Base-by-base conservation (phyloP, 1,140 invertebrate species). In the Drosophila trapezifrons region DNA sequence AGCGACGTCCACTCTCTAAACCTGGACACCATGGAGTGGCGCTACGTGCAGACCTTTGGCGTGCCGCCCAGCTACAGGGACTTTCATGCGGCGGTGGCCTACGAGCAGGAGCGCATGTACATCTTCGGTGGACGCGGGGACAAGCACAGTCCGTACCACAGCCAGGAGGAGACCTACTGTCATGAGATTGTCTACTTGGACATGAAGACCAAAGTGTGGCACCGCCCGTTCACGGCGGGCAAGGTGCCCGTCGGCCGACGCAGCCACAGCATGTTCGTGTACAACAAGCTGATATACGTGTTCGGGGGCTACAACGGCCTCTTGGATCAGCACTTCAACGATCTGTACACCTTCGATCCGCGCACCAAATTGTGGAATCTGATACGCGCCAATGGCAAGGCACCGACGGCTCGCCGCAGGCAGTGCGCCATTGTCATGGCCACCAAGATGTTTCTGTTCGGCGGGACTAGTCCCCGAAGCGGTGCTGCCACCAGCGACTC, bases 291-390 rank as follows among this genome's bases (percentile, higher is more conserved):
- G 75, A 94, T 98, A 91, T 97, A 96, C 81, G 95, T 98, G 47
- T 98, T 98, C 93, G 97, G 97, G 38, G 97, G 97, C 10, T 98
- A 96, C 87, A 97, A 97, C 93, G 96, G 96, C 6, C 92, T 95
- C 17, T 83, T 93, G 37, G 94, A 96, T 72, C 92, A 93, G 54
- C 97, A 98, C 92, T 98, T 95, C 85, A 96, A 97, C 93, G 97
- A 98, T 93, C 91, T 98, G 37, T 95, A 95, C 82, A 94, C 94
- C 83, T 98, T 95, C 93, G 93, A 94, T 92, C 93, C 95, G 80
- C 92, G 91, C 55, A 93, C 91, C 18, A 94, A 94, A 76, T 72
- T 91, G 13, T 97, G 96, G 96, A 93, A 93, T 63, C 81, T 92
- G 52, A 90, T 97, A 2, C 93, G 94, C 69, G 92, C 94, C 5